Evolutionary conservation across 2,113 vertebrate species (phyloP), one percentile per base, ranked within the genome.

Genomic region (Otolemur garnettii): DNA sequence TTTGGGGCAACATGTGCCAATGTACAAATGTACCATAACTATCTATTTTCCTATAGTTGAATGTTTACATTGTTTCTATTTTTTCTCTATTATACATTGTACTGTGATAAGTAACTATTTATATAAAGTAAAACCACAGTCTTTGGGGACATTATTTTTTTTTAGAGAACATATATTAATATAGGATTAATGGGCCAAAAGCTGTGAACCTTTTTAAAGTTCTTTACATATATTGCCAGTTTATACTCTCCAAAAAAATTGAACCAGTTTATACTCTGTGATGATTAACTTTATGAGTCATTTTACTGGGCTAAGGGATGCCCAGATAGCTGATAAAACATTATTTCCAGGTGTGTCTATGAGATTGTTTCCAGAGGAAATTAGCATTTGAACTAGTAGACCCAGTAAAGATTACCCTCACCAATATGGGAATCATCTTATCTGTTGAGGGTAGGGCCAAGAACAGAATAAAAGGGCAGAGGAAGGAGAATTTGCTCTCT

Each of bases 171-270:
- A 26, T 93, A 74, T 60, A 33, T 92, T 59, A 53, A 74, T 26
- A 90, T 74, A 92, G 18, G 22, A 79, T 82, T 68, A 74, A 45
- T 60, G 38, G 26, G 30, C 85, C 55, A 72, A 86, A 86, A 86
- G 30, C 85, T 75, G 38, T 78, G 33, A 79, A 91, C 10, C 28
- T 59, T 64, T 86, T 86, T n/a, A 38, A 92, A 62, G 42, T 55
- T 82, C 45, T 71, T 82, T 15, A 57, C 14, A 69, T 13, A 50
- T 38, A 86, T 45, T 69, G 30, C 53, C 64, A 91, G 9, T 66
- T 59, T 75, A 81, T 59, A 17, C 57, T 74, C 92, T 92, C 28
- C 69, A 93, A 53, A 92, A 93, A 77, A 64, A 30, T 3, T 89
- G 17, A 85, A 64, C 72, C 28, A 92, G 21, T 85, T 93, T 55